A percentile compares a stretch with the other conserved stretches of the same genome.
phyloP scores from a whole-genome alignment of 2,888 invertebrate genomes.

The Ganaspis brasiliensis region DNA sequence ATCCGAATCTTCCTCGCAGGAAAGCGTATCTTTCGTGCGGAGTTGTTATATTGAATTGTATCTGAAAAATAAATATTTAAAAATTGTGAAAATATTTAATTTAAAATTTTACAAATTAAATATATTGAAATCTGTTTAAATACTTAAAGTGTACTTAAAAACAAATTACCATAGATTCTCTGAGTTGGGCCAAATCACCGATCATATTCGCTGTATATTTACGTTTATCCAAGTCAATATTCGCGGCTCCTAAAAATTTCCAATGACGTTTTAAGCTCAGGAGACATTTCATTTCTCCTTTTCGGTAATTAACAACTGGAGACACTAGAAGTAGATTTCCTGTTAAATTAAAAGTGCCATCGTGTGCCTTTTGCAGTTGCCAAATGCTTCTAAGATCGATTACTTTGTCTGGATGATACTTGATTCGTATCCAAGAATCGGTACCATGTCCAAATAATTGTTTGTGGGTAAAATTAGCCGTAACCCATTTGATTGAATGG shows the following conservation, averaged over 20 bases:
- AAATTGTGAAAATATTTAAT: not conserved
- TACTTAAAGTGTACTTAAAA: not conserved
- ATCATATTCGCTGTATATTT: slow-evolving; percentile 83
- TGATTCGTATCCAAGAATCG: slow-evolving; percentile 80
- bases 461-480: slow-evolving; percentile 82
- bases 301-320: slow-evolving; percentile 85
- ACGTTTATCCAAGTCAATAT: slow-evolving; percentile 87
- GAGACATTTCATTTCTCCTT: slow-evolving; percentile 86
- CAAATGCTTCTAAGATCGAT: slow-evolving; percentile 88
- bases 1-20: slow-evolving; percentile 86
- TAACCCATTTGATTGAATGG: slow-evolving; percentile 83
- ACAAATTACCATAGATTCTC: slow-evolving; percentile 85
- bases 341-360: slow-evolving; percentile 84
- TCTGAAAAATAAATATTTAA: slow-evolving; percentile 50
- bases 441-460: slow-evolving; percentile 81
- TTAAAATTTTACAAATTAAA: not conserved
- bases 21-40: slow-evolving; percentile 86
- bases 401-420: slow-evolving; percentile 86
- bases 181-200: slow-evolving; percentile 87
- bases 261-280: slow-evolving; percentile 85
- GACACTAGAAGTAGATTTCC: slow-evolving; percentile 86
- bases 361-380: slow-evolving; percentile 83
- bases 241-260: slow-evolving; percentile 86
- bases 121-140: too few species aligned
- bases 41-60: slow-evolving; percentile 87